phyloP scores from a whole-genome alignment of 2,888 invertebrate species.

The Elmis aenea region DNA sequence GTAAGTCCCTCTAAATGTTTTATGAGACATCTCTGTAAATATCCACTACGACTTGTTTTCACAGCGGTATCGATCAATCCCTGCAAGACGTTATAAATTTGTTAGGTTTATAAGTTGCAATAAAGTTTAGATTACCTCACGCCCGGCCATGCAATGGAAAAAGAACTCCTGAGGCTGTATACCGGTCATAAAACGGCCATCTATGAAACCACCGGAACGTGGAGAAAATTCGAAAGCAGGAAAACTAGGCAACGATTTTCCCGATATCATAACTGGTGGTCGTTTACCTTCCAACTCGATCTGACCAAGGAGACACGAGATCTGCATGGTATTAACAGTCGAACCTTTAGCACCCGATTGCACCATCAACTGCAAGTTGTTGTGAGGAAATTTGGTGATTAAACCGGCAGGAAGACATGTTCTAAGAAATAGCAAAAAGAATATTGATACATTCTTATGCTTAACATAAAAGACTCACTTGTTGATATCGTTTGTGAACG shows the following conservation, averaged over 20 bases:
- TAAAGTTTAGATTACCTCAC: slow-evolving; percentile 72
- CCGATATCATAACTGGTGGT: slow-evolving; percentile 92
- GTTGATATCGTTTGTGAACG: slow-evolving; percentile 86
- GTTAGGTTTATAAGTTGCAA: too few relatives aligned
- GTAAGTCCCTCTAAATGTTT: slow-evolving; percentile 96
- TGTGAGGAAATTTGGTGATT: slow-evolving; percentile 81
- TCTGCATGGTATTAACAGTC: slow-evolving; percentile 96
- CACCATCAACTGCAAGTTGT: slow-evolving; percentile 98
- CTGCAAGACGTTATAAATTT: slow-evolving; percentile 45
- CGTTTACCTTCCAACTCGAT: slow-evolving; percentile 97
- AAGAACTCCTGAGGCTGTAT: slow-evolving; percentile 97
- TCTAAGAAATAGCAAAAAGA: slow-evolving; percentile 42
- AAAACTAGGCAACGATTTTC: slow-evolving; percentile 90
- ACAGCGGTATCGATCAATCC: slow-evolving; percentile 99
- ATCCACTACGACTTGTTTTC: slow-evolving; percentile 97
- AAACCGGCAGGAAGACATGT: slow-evolving; percentile 81
- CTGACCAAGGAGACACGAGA: slow-evolving; percentile 95
- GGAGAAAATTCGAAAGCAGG: slow-evolving; percentile 81
- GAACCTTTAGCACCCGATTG: slow-evolving; percentile 99
- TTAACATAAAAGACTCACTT: slow-evolving; percentile 51
- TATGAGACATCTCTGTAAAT: slow-evolving; percentile 92
- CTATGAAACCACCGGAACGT: slow-evolving; percentile 93
- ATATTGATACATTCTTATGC: too few relatives aligned
- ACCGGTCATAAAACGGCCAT: slow-evolving; percentile 96
- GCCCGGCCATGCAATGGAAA: slow-evolving; percentile 99